Percentiles rank a stretch among this genome's conserved stretches.
These are phyloP conservation scores for Chrysolina haemoptera DNA, from an alignment of 2,888 invertebrate species.

Conservation along the genomic window DNA sequence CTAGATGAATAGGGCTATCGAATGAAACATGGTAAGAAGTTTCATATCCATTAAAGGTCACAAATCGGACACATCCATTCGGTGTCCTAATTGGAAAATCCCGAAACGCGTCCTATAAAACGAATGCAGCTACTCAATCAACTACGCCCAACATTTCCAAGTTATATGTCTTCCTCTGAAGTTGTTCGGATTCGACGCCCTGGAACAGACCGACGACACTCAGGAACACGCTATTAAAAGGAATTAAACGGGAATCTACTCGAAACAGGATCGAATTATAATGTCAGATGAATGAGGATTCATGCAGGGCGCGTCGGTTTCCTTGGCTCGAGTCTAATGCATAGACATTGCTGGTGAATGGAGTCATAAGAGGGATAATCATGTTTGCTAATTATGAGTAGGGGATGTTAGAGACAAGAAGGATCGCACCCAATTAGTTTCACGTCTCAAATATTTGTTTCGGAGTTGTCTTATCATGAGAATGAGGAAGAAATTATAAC, in stretches of 20 bases:
- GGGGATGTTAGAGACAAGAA: background rate
- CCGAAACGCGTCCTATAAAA: background rate
- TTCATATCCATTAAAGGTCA: no score
- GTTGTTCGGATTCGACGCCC: background rate
- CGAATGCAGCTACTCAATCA: background rate
- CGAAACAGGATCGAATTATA: slow-evolving; percentile 11
- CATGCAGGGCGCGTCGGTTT: background rate
- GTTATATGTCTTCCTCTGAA: background rate
- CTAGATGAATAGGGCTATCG: no score
- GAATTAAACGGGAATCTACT: slow-evolving; percentile 14
- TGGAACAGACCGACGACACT: slow-evolving; percentile 7
- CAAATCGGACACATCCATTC: no score
- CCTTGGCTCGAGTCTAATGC: background rate
- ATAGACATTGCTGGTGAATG: slow-evolving; percentile 3
- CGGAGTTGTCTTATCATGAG: no score
- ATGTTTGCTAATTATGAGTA: background rate
- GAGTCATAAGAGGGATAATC: slow-evolving; percentile 3
- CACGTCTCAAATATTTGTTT: background rate
- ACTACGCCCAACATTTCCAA: background rate
- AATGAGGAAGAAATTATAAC: no score
- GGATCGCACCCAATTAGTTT: background rate
- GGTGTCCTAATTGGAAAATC: no score
- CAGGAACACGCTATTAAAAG: background rate
- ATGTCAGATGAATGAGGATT: background rate
- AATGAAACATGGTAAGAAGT: no score